Base-by-base conservation (phyloP, 1,140 invertebrate genomes). In the Platorchestia sp. region DNA sequence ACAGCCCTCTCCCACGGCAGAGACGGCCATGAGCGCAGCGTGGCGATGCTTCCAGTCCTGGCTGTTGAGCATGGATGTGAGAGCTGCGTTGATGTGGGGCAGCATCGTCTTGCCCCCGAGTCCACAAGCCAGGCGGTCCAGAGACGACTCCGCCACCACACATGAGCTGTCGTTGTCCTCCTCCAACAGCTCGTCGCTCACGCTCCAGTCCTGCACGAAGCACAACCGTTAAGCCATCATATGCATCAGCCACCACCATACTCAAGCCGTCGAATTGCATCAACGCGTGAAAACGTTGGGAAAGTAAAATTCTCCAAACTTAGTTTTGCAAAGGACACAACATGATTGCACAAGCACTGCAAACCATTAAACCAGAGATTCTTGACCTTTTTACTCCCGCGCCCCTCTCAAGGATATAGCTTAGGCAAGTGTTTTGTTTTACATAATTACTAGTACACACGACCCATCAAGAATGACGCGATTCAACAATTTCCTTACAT, bases 21-120 rank as follows among this genome's bases (percentile, higher is more conserved):
- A 99, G 44, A 99, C 98, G 7, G 99, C 99, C 99, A 99, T 99
- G 42, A 99, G 98, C 40, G 99, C 99, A 95, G 99, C 99, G 97
- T 99, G 99, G 45, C 99, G 97, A 96, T 98, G 98, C 96, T 98
- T 98, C 98, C 98, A 99, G 97, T 99, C 98, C 95, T 98, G 97
- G 96, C 98, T 98, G n/a, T 97, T 97, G 96, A 99, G 97, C 99
- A 99, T 99, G 44, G 97, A 97, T 14, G 99, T 98, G 95, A 99
- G 98, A 97, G 98, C 98, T 44, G 98, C 97, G 95, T 99, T 98
- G 91, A 99, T 99, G 95, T 99, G 98, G 16, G 98, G 98, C 89
- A 99, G 97, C 97, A 99, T 98, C 0, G 98, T 98, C 97, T 99
- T 99, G 95, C 99, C 99, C 51, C 99, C 99, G 42, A 99, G 97